Conservation (phyloP, 2,113 vertebrate species). For the Smithornis capensis region DNA sequence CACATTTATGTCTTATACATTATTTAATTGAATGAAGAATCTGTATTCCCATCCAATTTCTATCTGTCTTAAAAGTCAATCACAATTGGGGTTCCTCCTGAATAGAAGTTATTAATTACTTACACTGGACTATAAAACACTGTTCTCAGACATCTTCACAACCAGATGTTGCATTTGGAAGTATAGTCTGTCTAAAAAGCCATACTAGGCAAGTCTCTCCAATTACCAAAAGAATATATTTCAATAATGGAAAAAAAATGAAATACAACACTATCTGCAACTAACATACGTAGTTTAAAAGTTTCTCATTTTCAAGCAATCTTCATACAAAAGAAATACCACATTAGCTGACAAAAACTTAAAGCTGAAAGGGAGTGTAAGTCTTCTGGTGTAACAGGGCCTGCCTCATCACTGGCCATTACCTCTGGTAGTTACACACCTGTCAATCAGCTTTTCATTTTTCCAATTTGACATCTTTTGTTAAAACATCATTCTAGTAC, state of each 20-base stretch:
- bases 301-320: not conserved
- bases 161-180: not conserved
- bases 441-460: not conserved
- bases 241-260: not conserved
- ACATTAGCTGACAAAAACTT: not conserved
- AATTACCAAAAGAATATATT: not conserved
- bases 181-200: not conserved
- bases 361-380: not conserved
- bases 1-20: not conserved
- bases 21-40: not conserved
- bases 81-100: not conserved
- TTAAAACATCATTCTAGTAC: not conserved
- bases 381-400: not conserved
- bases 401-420: not conserved
- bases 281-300: not conserved
- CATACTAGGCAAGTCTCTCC: not conserved
- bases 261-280: not conserved
- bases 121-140: not conserved
- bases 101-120: not conserved
- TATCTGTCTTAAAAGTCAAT: not conserved
- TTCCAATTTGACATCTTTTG: not conserved
- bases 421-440: not conserved
- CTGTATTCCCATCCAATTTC: not conserved
- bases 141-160: not conserved
- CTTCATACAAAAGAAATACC: not conserved